Percentiles rank a stretch among this genome's conserved stretches.
Evolutionary conservation across 2,888 invertebrate species (phyloP).

Genomic region (Pseudococcus longispinus): DNA sequence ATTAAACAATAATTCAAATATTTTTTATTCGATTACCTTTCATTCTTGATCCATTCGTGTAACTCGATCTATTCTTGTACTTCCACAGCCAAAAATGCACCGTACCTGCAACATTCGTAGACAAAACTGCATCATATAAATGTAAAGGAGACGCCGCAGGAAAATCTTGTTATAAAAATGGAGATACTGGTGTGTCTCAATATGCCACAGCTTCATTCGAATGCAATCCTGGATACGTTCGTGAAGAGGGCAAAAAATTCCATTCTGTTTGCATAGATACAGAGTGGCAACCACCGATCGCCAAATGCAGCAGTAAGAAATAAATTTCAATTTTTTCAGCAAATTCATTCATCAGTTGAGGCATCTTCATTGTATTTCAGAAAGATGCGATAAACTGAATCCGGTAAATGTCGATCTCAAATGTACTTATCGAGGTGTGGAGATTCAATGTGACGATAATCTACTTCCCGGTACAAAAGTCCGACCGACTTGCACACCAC

Average conservation of each 20-base stretch:
- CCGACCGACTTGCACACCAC: slow-evolving; percentile 5
- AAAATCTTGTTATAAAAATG: background rate
- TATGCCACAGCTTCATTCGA: background rate
- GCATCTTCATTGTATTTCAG: background rate
- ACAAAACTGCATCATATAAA: background rate
- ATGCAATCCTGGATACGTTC: background rate
- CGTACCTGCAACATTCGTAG: background rate
- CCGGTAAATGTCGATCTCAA: background rate
- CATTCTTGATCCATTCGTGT: background rate
- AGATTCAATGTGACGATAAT: background rate
- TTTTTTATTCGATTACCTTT: background rate
- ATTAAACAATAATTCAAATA: background rate
- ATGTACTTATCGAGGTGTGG: background rate
- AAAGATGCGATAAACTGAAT: background rate
- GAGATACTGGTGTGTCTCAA: background rate
- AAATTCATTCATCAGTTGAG: too few species aligned
- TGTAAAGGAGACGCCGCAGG: background rate
- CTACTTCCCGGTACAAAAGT: background rate
- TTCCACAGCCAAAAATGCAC: background rate
- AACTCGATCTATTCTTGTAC: background rate
- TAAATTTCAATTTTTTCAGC: background rate
- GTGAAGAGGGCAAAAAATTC: background rate
- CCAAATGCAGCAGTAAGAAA: background rate
- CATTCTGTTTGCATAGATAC: background rate
- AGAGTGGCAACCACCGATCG: background rate